Evolutionary conservation across 30 jellyfish, hydroid and myxozoan species (phyloP).

Genomic region (Hydra vulgaris): DNA sequence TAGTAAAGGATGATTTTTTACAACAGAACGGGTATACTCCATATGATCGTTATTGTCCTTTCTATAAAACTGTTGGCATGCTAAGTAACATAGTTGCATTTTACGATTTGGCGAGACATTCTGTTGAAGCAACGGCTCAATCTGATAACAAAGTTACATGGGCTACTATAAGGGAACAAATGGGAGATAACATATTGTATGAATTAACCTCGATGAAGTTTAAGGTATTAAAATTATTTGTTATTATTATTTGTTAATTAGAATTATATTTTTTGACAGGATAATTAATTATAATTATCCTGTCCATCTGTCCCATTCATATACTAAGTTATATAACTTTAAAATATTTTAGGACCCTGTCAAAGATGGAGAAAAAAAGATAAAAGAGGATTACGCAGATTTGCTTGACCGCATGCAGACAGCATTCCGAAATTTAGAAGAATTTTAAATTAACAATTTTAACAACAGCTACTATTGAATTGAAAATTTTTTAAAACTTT

Average conservation of each 20-base stretch:
- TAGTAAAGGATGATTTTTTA: constrained; percentile 91
- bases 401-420: constrained; percentile 80
- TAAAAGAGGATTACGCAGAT: constrained; percentile 70
- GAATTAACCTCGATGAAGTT: constrained; percentile 95
- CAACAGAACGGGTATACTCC: constrained; percentile 99
- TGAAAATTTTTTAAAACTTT: no score
- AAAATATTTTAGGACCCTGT: constrained; percentile 74
- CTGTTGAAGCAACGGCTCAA: constrained; percentile 90
- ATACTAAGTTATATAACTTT: neutral
- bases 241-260: neutral
- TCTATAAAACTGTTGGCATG: constrained; percentile 99
- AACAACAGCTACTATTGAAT: neutral
- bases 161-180: constrained; percentile 95
- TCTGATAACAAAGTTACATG: constrained; percentile 96
- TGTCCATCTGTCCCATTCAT: neutral
- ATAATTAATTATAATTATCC: neutral
- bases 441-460: constrained; percentile 28
- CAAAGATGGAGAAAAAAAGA: constrained; percentile 85
- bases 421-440: constrained; percentile 87
- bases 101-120: constrained; percentile 89
- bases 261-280: neutral
- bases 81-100: constrained; percentile 72
- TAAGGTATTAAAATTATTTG: constrained; percentile 46
- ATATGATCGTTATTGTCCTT: constrained; percentile 95
- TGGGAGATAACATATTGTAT: constrained; percentile 89